These are phyloP conservation scores for Oreohelix idahoensis DNA, from an alignment of 1,140 invertebrate species.

Conservation along the genomic window DNA sequence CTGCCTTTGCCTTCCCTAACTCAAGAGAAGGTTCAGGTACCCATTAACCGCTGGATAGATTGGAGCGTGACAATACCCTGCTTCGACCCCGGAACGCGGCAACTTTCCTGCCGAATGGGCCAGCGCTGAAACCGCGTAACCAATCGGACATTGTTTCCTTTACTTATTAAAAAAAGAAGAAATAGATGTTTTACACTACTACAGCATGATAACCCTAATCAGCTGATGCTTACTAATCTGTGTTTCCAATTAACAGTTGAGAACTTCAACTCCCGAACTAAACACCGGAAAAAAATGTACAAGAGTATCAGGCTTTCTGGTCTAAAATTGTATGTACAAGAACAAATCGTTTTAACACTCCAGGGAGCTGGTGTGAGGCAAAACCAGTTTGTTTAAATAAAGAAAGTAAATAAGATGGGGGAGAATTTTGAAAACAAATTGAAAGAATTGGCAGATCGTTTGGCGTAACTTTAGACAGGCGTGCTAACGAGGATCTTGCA, in stretches of 20 bases:
- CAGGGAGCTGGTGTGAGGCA: not conserved
- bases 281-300: not conserved
- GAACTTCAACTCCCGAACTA: not conserved
- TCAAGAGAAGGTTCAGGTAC: no score
- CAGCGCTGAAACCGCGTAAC: no score
- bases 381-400: not conserved
- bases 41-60: no score
- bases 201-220: not conserved
- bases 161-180: no score
- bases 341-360: not conserved
- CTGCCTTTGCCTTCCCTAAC: no score
- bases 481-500: not conserved
- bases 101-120: no score
- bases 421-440: conserved; percentile 14
- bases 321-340: not conserved
- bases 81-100: no score
- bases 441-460: conserved; percentile 12
- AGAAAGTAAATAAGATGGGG: not conserved
- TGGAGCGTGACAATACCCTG: no score
- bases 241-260: not conserved
- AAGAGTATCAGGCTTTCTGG: not conserved
- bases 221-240: not conserved
- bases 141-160: no score
- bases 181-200: no score
- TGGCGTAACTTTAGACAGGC: not conserved